Percentiles rank a stretch among this genome's conserved stretches.
These are phyloP conservation scores for Epistrophella euchroma DNA, from an alignment of 2,888 invertebrate genomes.

Conservation along the genomic window DNA sequence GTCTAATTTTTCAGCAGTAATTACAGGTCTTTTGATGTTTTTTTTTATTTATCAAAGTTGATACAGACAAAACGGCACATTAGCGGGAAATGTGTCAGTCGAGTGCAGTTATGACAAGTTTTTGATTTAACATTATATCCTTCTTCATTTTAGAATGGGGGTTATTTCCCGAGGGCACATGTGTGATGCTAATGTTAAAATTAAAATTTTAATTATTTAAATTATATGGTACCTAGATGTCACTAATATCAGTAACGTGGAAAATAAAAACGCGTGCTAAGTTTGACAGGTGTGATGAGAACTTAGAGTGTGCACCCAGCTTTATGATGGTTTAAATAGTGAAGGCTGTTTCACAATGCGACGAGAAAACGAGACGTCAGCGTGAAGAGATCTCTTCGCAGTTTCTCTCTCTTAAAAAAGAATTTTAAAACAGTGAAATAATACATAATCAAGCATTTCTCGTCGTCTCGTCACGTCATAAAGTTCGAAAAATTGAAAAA, in stretches of 20 bases:
- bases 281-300: no score
- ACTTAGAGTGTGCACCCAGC: no score
- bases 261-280: no score
- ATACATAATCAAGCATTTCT: no score
- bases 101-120: constrained; percentile 67
- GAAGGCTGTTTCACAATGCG: no score
- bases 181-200: constrained; percentile 49
- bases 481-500: no score
- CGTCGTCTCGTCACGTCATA: no score
- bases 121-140: constrained; percentile 21
- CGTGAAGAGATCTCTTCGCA: no score
- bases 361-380: no score
- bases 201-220: constrained; percentile 53
- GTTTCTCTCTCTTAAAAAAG: no score
- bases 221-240: constrained; percentile 43
- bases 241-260: background rate
- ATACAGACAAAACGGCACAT: constrained; percentile 35
- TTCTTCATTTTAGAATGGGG: background rate
- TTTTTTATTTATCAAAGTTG: constrained; percentile 21
- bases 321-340: no score
- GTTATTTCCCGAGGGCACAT: constrained; percentile 22
- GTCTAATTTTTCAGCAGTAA: constrained; percentile 76
- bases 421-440: no score
- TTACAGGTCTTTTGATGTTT: constrained; percentile 64
- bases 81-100: constrained; percentile 30